Base-by-base conservation (phyloP, 2,888 invertebrate species). In the Endotricha flammealis region DNA sequence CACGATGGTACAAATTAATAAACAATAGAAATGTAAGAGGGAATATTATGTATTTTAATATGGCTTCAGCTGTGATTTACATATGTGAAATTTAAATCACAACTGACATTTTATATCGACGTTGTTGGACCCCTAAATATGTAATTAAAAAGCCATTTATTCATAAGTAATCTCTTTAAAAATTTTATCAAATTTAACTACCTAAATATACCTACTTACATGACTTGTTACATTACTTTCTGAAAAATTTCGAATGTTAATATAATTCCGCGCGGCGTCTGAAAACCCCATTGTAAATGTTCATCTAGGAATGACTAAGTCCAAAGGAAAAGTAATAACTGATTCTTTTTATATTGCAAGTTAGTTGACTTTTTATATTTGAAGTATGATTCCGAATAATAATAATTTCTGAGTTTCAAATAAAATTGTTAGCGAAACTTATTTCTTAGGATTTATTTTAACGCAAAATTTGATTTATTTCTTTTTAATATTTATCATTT, bases 151-250 rank as follows among this genome's bases (percentile, higher is more conserved):
- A 83, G 81, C 80, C 70, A 76, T 76, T 77, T 74, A 74, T 78
- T 79, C 71, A 80, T 81, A 83, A 80, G 75, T 80, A 73, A 78
- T 74, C 69, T 79, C 68, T 74, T 81, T 78, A 80, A 82, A 85
- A 81, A 37, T 64, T 76, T 79, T 82, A 79, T 79, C 79, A 79
- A 81, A 78, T 79, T 80, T 69, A 67, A 73, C 85, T 86, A 86
- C 72, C 81, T 85, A 85, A 74, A 71, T 75, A 74, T 70, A 71
- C 53, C 70, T 71, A 65, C 57, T 57, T 57, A 71, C 71, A 69
- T 70, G 76, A 72, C 72, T 72, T 66, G 61, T 60, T 67, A 68
- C 48, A 58, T 67, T 64, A 66, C 50, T 58, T 72, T 38, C 64
- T 64, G 70, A 67, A 71, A 62, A 65, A 52, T 72, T 77, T 70